Evolutionary conservation across 53 echinoderm and acorn worm species (phyloP).

Genomic region (Pentamera pediparva): DNA sequence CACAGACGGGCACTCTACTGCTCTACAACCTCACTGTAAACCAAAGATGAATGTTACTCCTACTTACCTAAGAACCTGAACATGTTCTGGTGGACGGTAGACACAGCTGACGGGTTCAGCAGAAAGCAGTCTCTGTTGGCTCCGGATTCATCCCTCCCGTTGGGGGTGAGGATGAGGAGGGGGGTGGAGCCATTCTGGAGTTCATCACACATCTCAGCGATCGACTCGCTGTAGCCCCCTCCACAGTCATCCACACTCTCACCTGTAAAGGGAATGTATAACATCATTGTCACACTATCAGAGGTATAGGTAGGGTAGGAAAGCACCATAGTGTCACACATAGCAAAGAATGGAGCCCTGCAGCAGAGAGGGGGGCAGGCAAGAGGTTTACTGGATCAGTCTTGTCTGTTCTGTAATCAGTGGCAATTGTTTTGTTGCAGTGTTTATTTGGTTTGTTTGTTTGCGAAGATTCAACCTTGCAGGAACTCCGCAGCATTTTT

Average conservation of each 20-base stretch:
- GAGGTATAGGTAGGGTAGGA: not conserved
- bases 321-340: not conserved
- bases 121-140: conserved; percentile 96
- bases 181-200: conserved; percentile 94
- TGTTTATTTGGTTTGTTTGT: not conserved
- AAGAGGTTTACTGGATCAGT: not conserved
- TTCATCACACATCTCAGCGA: conserved; percentile 99
- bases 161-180: conserved; percentile 83
- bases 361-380: no score
- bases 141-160: conserved; percentile 89
- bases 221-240: conserved; percentile 98
- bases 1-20: no score
- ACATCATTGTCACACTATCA: not conserved
- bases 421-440: not conserved
- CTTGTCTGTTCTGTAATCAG: not conserved
- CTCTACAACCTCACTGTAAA: not conserved
- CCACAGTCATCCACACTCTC: conserved; percentile 99
- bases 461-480: no score
- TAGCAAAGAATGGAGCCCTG: no score
- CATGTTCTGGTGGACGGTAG: conserved; percentile 75
- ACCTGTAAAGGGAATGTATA: conserved; percentile 33
- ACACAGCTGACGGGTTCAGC: conserved; percentile 81
- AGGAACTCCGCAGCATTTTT: no score
- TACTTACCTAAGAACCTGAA: conserved; percentile 79
- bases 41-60: no score